These are phyloP conservation scores for Acanthosepion lycidas DNA, from an alignment of 2,888 invertebrate genomes.

Conservation along the genomic window DNA sequence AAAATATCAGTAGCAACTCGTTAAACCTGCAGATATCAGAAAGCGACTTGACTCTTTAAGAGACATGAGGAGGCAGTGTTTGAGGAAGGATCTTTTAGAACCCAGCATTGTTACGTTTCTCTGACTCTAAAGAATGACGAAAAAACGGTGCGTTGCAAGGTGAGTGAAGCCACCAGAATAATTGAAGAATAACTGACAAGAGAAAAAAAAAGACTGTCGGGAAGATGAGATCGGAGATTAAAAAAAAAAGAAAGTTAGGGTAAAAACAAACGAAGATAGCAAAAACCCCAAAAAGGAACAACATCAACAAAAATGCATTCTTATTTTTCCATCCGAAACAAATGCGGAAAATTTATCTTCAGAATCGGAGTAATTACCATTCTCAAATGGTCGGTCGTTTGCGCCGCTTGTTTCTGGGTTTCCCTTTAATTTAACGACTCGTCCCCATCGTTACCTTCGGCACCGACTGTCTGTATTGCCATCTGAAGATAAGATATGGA, in stretches of 20 bases:
- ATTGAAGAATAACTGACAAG: background rate
- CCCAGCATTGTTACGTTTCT: no score
- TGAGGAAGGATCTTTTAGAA: no score
- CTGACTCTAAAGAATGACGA: no score
- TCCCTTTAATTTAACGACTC: background rate
- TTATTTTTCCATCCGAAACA: conserved; percentile 1
- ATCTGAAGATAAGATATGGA: conserved; percentile 9
- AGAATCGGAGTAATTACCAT: background rate
- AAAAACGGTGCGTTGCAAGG: no score
- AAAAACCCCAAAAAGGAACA: background rate
- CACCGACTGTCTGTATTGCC: background rate
- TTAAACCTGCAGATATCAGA: no score
- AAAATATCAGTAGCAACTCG: no score
- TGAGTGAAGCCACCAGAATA: background rate
- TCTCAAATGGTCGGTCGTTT: background rate
- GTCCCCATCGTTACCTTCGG: background rate
- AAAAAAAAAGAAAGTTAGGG: background rate
- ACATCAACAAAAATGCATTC: background rate
- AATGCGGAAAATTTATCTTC: background rate
- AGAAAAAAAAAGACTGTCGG: background rate
- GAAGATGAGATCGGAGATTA: background rate
- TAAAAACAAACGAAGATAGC: background rate
- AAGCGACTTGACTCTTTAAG: no score
- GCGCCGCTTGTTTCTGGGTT: background rate
- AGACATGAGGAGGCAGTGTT: no score